Conservation (phyloP, 1,140 invertebrate species). For the Drusus annulatus region DNA sequence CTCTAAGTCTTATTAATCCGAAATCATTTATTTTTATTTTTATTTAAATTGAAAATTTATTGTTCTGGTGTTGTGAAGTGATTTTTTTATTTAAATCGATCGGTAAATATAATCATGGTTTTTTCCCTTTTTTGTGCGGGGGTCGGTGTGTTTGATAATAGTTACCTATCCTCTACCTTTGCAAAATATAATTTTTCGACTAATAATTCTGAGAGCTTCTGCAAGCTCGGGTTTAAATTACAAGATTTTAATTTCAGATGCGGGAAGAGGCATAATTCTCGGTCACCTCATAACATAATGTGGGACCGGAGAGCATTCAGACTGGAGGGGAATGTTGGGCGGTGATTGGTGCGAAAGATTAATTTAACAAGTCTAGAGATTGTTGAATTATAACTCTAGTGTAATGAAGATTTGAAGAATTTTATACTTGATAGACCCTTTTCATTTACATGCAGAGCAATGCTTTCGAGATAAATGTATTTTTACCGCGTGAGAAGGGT, state of each 20-base stretch:
- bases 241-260: constrained; percentile 54
- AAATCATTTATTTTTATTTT: too few relatives aligned
- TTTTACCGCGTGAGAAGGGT: too few relatives aligned
- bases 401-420: background rate
- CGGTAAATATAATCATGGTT: too few relatives aligned
- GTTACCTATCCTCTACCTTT: too few relatives aligned
- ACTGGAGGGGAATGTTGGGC: background rate
- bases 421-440: background rate
- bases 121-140: too few relatives aligned
- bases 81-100: too few relatives aligned
- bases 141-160: too few relatives aligned
- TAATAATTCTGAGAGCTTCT: background rate
- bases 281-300: constrained; percentile 3
- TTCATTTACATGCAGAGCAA: background rate
- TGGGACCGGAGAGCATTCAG: background rate
- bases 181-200: background rate
- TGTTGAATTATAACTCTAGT: too few relatives aligned
- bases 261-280: constrained; percentile 19
- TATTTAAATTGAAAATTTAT: too few relatives aligned
- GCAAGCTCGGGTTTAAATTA: constrained; percentile 42
- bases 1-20: too few relatives aligned
- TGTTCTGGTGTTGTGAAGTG: too few relatives aligned
- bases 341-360: background rate
- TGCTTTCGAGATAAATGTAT: too few relatives aligned
- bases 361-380: background rate